A percentile compares a stretch with the other conserved stretches of the same genome.
Conservation (phyloP, 2,113 vertebrate genomes). For the Nasalis larvatus region DNA sequence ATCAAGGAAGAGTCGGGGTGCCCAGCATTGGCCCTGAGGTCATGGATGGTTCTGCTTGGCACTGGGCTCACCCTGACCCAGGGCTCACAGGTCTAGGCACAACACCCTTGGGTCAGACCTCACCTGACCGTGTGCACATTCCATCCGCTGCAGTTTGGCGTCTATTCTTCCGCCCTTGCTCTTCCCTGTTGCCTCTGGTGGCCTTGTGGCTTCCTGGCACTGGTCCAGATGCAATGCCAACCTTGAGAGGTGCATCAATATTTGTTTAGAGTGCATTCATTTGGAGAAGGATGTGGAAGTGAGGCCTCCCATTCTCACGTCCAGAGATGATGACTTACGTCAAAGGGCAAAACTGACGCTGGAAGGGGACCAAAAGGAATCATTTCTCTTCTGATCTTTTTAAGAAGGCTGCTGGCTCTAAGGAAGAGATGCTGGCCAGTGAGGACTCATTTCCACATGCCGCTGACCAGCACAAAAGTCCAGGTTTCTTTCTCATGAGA, state of each 20-base stretch:
- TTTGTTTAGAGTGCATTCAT: neutral
- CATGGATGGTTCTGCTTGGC: neutral
- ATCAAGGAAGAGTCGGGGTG: neutral
- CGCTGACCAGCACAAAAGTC: neutral
- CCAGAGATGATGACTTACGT: neutral
- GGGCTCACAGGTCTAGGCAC: neutral
- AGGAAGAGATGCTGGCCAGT: accelerated
- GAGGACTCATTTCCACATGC: neutral
- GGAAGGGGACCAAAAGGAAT: neutral
- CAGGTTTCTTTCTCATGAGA: neutral
- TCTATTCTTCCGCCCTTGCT: neutral
- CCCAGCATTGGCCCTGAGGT: neutral
- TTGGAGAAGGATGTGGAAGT: neutral
- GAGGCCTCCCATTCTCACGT: neutral
- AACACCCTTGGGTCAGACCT: neutral
- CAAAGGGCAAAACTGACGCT: neutral
- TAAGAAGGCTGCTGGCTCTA: neutral
- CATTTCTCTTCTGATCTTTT: neutral
- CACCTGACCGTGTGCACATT: accelerated
- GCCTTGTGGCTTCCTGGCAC: neutral
- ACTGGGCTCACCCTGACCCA: neutral
- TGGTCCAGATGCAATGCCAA: neutral
- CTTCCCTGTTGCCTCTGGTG: neutral
- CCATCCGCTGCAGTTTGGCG: neutral
- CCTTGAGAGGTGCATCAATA: neutral